Conservation (phyloP, 2,113 vertebrate species). For the Lepisosteus oculatus region DNA sequence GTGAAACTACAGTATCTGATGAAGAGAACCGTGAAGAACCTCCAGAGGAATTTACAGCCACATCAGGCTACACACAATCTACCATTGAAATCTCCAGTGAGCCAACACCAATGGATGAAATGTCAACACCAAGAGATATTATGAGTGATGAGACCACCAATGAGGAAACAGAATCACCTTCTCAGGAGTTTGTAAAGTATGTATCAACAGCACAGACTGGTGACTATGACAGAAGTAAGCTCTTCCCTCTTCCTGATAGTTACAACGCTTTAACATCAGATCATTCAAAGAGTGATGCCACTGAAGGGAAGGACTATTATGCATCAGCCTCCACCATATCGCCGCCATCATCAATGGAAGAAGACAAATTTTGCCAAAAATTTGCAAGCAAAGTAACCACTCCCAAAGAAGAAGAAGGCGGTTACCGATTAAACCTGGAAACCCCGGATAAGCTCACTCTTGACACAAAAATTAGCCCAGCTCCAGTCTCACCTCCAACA, state of each 20-base stretch:
- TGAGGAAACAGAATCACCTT: conserved; percentile 83
- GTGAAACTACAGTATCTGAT: conserved; percentile 81
- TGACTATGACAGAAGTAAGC: conserved; percentile 64
- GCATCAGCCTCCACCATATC: conserved; percentile 89
- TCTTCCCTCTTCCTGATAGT: conserved; percentile 65
- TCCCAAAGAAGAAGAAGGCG: conserved; percentile 33
- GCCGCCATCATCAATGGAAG: conserved; percentile 83
- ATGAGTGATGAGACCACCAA: conserved; percentile 88
- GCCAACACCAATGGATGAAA: conserved; percentile 90
- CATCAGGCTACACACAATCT: conserved; percentile 86
- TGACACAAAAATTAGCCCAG: conserved; percentile 53
- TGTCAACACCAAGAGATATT: conserved; percentile 86
- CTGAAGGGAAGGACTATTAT: conserved; percentile 84
- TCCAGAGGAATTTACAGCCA: conserved; percentile 82
- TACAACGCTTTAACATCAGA: conserved; percentile 67
- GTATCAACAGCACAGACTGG: conserved; percentile 63
- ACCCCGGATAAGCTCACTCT: conserved; percentile 47
- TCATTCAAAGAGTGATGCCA: conserved; percentile 81
- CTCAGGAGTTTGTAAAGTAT: conserved; percentile 75
- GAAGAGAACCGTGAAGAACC: conserved; percentile 85
- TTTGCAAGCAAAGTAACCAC: conserved; percentile 26
- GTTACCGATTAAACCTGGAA: conserved; percentile 41
- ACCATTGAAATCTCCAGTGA: conserved; percentile 90
- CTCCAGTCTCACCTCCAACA: conserved; percentile 71
- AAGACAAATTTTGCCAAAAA: conserved; percentile 76